Evolutionary conservation across 2,797 vertebrate genomes (phyloP), one percentile per base, ranked within the genome.

Genomic region (Taeniopygia guttata): DNA sequence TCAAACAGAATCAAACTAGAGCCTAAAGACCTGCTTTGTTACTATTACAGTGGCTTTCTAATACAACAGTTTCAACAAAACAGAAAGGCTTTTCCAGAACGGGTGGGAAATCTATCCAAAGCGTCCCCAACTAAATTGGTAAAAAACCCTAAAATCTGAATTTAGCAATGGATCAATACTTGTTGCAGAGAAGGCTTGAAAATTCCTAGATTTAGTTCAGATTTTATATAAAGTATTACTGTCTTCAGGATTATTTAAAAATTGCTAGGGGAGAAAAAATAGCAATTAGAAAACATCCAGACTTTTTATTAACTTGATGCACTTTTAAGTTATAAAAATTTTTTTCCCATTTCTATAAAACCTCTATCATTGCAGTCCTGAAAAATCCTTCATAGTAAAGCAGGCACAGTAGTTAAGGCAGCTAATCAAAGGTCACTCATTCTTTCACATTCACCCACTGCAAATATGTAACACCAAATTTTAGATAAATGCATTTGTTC

Each of bases 221-320:
- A 54, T 79, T 85, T 64, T 34, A 27, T 76, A 18, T 27, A 40
- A 73, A 60, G 5, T 27, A 74, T 34, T 55, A 67, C 10, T 32
- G 4, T 38, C 25, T 55, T 79, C 13, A 70, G 55, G 23, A 60
- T 40, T 20, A 40, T 80, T 59, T 76, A 67, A 1, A 77, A 77
- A 55, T 19, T 76, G 22, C 60, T 42, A 49, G 7, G 23, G 22
- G 60, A 62, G 16, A 43, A 43, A 89, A 79, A 43, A 25, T 9
- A 73, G 8, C 17, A 9, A 23, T 9, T 11, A 32, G 27, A 34
- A 42, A 49, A 4, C 1, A 0, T 3, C 10, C 10, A 10, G 55
- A 45, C 11, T 60, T 81, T 5, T 13, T 30, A 73, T 52, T 74
- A 84, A 55, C 12, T 63, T 18, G 11, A 76, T 13, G 29, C 13